Evolutionary conservation across 2,113 vertebrate genomes (phyloP).

Genomic region (Reinhardtius hippoglossoides): DNA sequence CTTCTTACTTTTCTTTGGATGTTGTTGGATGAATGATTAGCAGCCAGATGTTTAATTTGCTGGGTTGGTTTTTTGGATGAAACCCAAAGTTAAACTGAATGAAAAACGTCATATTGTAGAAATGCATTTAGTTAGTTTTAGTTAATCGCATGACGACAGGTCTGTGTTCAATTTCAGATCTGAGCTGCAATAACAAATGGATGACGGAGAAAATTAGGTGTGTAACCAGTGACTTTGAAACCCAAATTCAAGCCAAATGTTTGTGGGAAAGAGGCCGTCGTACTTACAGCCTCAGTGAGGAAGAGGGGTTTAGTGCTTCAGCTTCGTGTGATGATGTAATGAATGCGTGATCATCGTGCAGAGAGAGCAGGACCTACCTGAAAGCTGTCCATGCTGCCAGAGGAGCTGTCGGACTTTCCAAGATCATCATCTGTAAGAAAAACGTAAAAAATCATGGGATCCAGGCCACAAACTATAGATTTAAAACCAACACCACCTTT

Average conservation of each 20-base stretch:
- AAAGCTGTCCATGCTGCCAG: conserved; percentile 93
- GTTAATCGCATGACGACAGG: background rate
- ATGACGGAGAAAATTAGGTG: conserved; percentile 36
- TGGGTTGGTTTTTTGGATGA: background rate
- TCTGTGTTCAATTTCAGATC: conserved; percentile 12
- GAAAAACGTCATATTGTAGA: background rate
- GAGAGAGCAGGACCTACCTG: conserved; percentile 83
- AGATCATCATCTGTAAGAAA: conserved; percentile 91
- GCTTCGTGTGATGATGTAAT: background rate
- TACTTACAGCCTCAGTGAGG: background rate
- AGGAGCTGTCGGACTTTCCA: conserved; percentile 91
- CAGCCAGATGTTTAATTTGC: background rate
- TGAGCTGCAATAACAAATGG: conserved; percentile 28
- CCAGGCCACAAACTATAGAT: background rate
- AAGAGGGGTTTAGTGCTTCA: conserved; percentile 9
- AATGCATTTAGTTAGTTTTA: background rate
- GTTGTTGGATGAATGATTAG: background rate
- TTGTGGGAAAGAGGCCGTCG: conserved; percentile 12
- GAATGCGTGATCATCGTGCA: background rate
- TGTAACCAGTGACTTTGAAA: conserved; percentile 32
- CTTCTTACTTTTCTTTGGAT: background rate
- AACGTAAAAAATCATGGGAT: conserved; percentile 37
- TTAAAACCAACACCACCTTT: conserved; percentile 1
- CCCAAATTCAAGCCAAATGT: conserved; percentile 44
- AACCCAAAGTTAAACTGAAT: background rate